Conservation (phyloP, 2,113 vertebrate genomes). For the Megaceryle torquata region DNA sequence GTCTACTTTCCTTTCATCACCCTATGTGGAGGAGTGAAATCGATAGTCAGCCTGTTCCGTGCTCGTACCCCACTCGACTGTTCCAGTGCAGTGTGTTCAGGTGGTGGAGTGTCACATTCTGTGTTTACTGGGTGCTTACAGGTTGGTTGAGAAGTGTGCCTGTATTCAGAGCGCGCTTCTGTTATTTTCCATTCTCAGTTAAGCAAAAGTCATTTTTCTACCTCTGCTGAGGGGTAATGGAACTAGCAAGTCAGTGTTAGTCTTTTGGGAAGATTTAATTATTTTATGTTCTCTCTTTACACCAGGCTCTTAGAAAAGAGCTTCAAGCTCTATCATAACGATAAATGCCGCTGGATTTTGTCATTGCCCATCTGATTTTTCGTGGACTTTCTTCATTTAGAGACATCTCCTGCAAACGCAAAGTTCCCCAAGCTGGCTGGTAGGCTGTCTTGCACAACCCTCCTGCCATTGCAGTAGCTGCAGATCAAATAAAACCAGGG, state of each 20-base stretch:
- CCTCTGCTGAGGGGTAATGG: background rate
- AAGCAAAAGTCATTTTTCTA: background rate
- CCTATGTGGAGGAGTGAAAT: background rate
- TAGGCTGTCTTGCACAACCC: background rate
- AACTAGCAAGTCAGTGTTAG: background rate
- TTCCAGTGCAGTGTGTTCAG: accelerated
- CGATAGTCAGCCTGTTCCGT: accelerated
- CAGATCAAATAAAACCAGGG: background rate
- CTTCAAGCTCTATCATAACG: background rate
- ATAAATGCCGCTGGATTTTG: background rate
- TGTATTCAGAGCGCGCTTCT: background rate
- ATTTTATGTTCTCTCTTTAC: background rate
- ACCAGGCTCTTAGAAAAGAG: background rate
- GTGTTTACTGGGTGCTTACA: background rate
- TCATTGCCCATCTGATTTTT: background rate
- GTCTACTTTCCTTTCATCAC: background rate
- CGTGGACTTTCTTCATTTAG: background rate
- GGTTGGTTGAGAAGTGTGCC: background rate
- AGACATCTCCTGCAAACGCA: background rate
- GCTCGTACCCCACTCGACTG: background rate
- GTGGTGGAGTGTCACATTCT: background rate
- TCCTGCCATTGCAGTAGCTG: background rate
- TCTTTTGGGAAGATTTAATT: background rate
- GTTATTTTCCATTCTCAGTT: background rate
- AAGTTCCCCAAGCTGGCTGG: background rate